Percentiles rank a stretch among this genome's conserved stretches.
phyloP scores from a whole-genome alignment of 2,888 invertebrate species.

The Ectropis crepuscularia region DNA sequence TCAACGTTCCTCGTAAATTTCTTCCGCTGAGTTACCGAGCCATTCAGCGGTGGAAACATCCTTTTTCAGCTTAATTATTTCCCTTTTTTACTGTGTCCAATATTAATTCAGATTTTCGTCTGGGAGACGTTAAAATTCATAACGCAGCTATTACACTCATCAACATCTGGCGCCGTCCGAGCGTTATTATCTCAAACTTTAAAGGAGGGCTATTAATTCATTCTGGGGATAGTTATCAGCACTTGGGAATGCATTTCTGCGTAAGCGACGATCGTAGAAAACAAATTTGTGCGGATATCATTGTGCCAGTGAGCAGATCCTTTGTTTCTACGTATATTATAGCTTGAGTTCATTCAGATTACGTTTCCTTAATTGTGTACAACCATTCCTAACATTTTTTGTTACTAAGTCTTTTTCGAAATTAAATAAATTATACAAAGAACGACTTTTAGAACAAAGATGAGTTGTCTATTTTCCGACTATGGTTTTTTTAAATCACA shows the following conservation, averaged over 20 bases:
- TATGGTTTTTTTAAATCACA: no score
- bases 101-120: conserved; percentile 75
- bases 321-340: conserved; percentile 9
- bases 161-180: conserved; percentile 76
- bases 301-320: conserved; percentile 8
- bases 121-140: conserved; percentile 79
- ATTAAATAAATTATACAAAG: neutral
- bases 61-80: conserved; percentile 73
- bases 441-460: no score
- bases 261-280: conserved; percentile 23
- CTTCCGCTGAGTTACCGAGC: conserved; percentile 60
- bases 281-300: conserved; percentile 25
- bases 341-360: conserved; percentile 2
- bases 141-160: conserved; percentile 74
- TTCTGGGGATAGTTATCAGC: conserved; percentile 56
- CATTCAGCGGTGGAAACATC: conserved; percentile 69
- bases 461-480: no score
- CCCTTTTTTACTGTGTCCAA: conserved; percentile 73
- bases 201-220: conserved; percentile 69
- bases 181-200: conserved; percentile 71
- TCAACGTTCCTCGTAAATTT: conserved; percentile 69
- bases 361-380: conserved; percentile 6
- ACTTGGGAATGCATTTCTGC: conserved; percentile 36
- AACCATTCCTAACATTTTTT: neutral
- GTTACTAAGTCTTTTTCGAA: neutral